Percentiles rank a stretch among this genome's conserved stretches.
These are phyloP conservation scores for Euleptes europaea DNA, from an alignment of 2,113 vertebrate species.

Conservation along the genomic window DNA sequence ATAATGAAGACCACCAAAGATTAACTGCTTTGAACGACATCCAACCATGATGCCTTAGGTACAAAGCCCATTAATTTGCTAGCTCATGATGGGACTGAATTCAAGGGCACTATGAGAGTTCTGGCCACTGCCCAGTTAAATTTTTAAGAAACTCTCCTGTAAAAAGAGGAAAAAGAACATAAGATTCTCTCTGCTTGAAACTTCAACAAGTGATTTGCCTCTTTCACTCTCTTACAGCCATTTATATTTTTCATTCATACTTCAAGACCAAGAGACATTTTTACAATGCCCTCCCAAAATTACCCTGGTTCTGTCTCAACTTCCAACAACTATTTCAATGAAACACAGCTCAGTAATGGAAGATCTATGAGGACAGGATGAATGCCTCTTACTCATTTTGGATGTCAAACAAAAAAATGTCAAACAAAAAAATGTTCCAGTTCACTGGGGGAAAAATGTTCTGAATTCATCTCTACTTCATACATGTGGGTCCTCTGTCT, in stretches of 20 bases:
- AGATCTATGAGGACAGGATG: background rate
- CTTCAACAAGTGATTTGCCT: background rate
- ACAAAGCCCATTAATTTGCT: background rate
- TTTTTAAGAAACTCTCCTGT: background rate
- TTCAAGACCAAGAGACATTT: background rate
- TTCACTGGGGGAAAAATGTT: no score
- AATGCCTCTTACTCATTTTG: background rate
- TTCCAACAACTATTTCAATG: background rate
- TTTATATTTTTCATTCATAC: background rate
- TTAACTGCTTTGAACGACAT: background rate
- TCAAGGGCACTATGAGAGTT: background rate
- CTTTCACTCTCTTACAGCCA: background rate
- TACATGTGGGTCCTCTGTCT: background rate
- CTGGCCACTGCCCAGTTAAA: slow-evolving; percentile 3
- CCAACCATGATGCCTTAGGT: background rate
- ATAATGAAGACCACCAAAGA: background rate
- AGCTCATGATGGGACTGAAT: background rate
- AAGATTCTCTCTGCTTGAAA: background rate
- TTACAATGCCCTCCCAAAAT: background rate
- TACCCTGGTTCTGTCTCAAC: background rate
- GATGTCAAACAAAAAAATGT: background rate
- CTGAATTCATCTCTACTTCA: background rate
- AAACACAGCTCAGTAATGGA: background rate
- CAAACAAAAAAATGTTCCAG: background rate
- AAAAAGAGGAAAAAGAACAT: background rate